phyloP scores from a whole-genome alignment of 2,797 vertebrate genomes.

The Notoglanidium macrostoma region DNA sequence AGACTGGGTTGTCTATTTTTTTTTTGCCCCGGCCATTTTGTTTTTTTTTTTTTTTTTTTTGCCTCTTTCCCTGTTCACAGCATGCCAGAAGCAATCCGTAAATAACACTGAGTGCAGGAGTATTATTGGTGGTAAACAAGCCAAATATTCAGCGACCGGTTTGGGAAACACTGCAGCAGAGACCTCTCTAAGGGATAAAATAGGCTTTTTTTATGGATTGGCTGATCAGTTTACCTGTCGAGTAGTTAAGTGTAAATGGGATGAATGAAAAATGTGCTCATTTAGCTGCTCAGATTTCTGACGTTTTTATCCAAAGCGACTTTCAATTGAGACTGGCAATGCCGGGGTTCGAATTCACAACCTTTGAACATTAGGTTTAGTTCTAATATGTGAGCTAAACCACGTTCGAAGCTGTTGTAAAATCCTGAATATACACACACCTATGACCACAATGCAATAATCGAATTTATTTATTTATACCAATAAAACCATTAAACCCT shows the following conservation, averaged over 20 bases:
- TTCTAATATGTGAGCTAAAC: neutral
- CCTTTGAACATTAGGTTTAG: neutral
- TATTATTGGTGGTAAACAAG: too few relatives aligned
- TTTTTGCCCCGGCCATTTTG: too few relatives aligned
- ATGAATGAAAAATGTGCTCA: neutral
- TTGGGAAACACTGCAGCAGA: neutral
- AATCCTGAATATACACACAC: neutral
- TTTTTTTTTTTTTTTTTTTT: too few relatives aligned
- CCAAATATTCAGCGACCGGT: neutral
- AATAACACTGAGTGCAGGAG: neutral
- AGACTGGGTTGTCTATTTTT: too few relatives aligned
- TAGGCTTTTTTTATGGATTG: neutral
- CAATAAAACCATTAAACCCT: neutral
- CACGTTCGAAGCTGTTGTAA: neutral
- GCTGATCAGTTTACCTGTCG: neutral
- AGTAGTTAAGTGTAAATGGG: neutral
- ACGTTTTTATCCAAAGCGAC: neutral
- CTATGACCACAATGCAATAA: neutral
- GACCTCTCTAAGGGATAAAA: neutral
- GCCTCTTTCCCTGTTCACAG: neutral
- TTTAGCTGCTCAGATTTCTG: neutral
- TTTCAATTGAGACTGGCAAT: neutral
- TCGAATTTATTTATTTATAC: neutral
- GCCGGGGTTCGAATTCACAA: neutral
- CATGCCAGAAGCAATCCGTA: neutral